phyloP scores from a whole-genome alignment of 1,140 invertebrate genomes.

The Pollicipes pollicipes region DNA sequence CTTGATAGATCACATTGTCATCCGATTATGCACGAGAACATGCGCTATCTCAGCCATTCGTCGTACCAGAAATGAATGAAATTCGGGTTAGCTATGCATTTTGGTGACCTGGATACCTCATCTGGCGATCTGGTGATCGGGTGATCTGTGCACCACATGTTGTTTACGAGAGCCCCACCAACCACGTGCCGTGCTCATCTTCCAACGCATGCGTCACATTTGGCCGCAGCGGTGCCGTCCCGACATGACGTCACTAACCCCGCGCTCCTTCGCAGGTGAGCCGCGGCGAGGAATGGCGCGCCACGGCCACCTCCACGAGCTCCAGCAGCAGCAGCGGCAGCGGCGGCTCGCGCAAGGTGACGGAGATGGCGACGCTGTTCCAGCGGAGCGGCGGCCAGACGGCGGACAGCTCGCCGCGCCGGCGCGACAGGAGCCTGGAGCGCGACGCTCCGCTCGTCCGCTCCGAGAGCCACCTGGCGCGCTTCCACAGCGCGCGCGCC shows the following conservation, averaged over 20 bases:
- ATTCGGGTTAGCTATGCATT: no score
- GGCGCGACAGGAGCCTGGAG: constrained; percentile 27
- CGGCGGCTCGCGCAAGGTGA: constrained; percentile 44
- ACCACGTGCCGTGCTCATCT: no score
- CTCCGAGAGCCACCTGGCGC: constrained; percentile 67
- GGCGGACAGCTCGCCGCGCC: constrained; percentile 11
- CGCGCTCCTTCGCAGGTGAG: not conserved
- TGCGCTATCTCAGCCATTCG: no score
- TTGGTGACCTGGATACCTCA: no score
- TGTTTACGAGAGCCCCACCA: no score
- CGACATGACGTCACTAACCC: not conserved
- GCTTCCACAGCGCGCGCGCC: constrained; percentile 80
- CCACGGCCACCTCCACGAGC: not conserved
- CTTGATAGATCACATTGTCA: no score
- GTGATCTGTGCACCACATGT: no score
- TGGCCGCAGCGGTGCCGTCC: no score
- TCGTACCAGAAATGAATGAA: no score
- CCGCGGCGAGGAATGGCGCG: not conserved
- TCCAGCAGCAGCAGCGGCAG: not conserved
- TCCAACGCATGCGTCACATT: no score
- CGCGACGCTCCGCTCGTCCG: constrained; percentile 51
- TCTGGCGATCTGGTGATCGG: no score
- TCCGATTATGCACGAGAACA: no score
- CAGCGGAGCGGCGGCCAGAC: constrained; percentile 34
- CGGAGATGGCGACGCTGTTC: constrained; percentile 76